A percentile compares a stretch with the other conserved stretches of the same genome.
Evolutionary conservation across 92 coral and sea anemone genomes (phyloP).

Genomic region (Zoanthus solanderi): DNA sequence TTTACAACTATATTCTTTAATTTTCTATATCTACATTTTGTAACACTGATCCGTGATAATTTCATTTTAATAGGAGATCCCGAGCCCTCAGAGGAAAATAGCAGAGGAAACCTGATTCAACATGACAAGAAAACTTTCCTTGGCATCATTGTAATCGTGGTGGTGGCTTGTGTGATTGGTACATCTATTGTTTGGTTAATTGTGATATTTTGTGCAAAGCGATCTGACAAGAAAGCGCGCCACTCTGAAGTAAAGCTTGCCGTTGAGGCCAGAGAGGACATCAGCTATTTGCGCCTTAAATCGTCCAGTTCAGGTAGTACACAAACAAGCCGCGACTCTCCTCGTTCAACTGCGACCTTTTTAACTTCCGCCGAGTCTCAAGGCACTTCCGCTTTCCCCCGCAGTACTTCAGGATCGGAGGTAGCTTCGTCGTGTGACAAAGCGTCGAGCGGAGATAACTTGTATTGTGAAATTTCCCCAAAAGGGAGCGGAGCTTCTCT

Average conservation of each 20-base stretch:
- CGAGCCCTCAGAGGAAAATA: not conserved
- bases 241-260: constrained; percentile 11
- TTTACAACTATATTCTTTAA: too few relatives aligned
- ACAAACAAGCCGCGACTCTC: constrained; percentile 86
- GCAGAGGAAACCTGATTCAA: constrained; percentile 51
- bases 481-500: constrained; percentile 85
- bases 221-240: constrained; percentile 38
- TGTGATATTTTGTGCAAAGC: constrained; percentile 78
- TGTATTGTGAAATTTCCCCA: constrained; percentile 79
- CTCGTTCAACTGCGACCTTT: constrained; percentile 90
- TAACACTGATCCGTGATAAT: too few relatives aligned
- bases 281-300: constrained; percentile 72
- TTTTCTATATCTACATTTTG: too few relatives aligned
- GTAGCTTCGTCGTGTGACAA: constrained; percentile 75
- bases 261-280: constrained; percentile 22
- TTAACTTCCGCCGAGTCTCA: constrained; percentile 80
- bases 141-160: constrained; percentile 84
- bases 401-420: constrained; percentile 71
- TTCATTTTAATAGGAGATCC: not conserved
- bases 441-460: constrained; percentile 71
- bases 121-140: constrained; percentile 89
- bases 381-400: constrained; percentile 73
- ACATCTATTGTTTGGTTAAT: constrained; percentile 87
- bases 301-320: constrained; percentile 89
- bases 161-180: constrained; percentile 82